Conservation (phyloP, 2,797 vertebrate genomes). For the Epinephelus coioides region DNA sequence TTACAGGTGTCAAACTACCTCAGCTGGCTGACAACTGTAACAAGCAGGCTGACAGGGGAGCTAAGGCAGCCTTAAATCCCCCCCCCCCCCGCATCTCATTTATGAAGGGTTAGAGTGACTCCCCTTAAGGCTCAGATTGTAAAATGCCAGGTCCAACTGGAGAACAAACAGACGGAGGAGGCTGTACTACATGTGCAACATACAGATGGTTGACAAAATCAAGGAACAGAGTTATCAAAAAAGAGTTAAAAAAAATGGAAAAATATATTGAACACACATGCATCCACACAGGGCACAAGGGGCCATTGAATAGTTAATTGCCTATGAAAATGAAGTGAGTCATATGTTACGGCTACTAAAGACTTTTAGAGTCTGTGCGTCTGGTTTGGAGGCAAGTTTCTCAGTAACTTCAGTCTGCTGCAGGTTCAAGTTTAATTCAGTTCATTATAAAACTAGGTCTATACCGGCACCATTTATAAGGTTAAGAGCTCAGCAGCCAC, state of each 20-base stretch:
- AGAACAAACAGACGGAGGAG: slow-evolving; percentile 1
- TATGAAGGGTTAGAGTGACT: slow-evolving; percentile 39
- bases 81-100: slow-evolving; percentile 50
- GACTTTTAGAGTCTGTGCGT: not conserved
- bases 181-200: not conserved
- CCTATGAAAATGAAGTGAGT: not conserved
- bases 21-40: slow-evolving; percentile 76
- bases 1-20: slow-evolving; percentile 79
- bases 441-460: not conserved
- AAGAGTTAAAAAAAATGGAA: not conserved
- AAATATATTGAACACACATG: not conserved
- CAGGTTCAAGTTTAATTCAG: not conserved
- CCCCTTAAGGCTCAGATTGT: slow-evolving; percentile 23
- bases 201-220: not conserved
- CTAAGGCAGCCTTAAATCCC: slow-evolving; percentile 48
- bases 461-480: not conserved
- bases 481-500: not conserved
- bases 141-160: slow-evolving; percentile 17
- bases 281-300: not conserved
- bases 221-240: not conserved
- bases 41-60: slow-evolving; percentile 68
- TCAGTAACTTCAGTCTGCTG: not conserved
- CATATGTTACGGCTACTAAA: not conserved
- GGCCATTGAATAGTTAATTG: not conserved
- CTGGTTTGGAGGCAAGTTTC: too few relatives aligned